Evolutionary conservation across 92 coral and sea anemone genomes (phyloP).

Genomic region (Porites rus): DNA sequence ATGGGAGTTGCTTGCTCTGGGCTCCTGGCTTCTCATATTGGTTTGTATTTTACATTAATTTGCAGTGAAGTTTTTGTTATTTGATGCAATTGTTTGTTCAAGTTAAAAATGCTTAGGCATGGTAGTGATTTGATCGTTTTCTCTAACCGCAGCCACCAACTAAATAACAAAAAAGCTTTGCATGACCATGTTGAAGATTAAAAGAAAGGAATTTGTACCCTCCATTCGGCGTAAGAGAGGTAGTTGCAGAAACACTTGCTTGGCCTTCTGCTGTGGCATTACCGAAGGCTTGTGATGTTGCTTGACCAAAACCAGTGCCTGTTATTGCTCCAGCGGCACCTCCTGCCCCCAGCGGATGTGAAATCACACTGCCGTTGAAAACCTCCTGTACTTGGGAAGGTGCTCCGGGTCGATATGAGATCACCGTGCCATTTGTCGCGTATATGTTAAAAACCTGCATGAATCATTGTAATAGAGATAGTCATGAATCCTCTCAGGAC

Average conservation of each 20-base stretch:
- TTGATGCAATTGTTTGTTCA: too few species aligned
- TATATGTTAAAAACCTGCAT: constrained; percentile 41
- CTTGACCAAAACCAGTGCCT: neutral
- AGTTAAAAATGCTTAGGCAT: too few species aligned
- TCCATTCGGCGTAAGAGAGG: neutral
- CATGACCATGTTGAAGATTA: too few species aligned
- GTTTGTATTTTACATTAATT: too few species aligned
- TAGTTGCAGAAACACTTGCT: neutral
- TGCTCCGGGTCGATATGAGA: constrained; percentile 1
- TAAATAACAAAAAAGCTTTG: too few species aligned
- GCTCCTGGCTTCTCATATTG: too few species aligned
- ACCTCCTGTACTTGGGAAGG: neutral
- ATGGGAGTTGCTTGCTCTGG: too few species aligned
- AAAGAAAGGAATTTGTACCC: neutral
- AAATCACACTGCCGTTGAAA: neutral
- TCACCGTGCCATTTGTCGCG: constrained; percentile 27
- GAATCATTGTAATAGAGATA: too few species aligned
- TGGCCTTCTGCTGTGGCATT: neutral
- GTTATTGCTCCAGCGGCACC: neutral
- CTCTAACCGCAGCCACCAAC: too few species aligned
- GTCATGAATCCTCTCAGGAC: too few species aligned
- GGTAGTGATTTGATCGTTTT: too few species aligned
- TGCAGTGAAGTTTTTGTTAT: too few species aligned
- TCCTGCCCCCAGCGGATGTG: neutral
- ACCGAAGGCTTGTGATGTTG: neutral